phyloP scores from a whole-genome alignment of 2,888 invertebrate genomes.

The Trissolcus brochymenae region DNA sequence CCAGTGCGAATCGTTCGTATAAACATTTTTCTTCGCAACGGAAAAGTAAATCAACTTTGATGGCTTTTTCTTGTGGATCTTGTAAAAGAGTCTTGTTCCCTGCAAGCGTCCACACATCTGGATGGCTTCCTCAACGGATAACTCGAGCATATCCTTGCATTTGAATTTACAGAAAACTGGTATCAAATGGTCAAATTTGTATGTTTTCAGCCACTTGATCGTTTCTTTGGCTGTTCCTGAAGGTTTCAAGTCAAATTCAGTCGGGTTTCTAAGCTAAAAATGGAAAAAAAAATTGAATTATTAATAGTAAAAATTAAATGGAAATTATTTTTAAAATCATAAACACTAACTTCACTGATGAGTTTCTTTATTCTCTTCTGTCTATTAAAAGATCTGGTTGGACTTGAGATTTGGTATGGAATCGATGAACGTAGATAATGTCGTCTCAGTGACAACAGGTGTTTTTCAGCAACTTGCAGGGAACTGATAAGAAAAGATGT shows the following conservation, averaged over 20 bases:
- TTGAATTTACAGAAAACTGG: constrained; percentile 10
- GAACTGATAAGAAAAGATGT: too few relatives aligned
- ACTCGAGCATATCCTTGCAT: constrained; percentile 7
- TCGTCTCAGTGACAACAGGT: too few relatives aligned
- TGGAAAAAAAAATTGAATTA: neutral
- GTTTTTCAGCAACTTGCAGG: too few relatives aligned
- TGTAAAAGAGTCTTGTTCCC: constrained; percentile 23
- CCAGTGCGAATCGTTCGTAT: constrained; percentile 1
- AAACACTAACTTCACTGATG: neutral
- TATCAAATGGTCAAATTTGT: constrained; percentile 19
- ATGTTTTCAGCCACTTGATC: constrained; percentile 9
- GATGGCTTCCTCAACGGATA: constrained; percentile 11
- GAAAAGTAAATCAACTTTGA: constrained; percentile 21
- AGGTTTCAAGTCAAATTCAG: neutral
- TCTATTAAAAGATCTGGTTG: neutral
- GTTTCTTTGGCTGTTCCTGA: constrained; percentile 2
- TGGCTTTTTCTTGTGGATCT: constrained; percentile 28
- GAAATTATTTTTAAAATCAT: neutral
- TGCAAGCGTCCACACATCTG: constrained; percentile 8
- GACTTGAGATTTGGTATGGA: neutral
- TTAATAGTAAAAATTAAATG: neutral
- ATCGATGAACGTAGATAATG: too few relatives aligned
- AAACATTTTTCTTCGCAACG: neutral
- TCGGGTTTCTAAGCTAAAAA: neutral
- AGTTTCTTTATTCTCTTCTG: neutral